Percentiles rank a stretch among this genome's conserved stretches.
Conservation (phyloP, 2,113 vertebrate species). For the Macrotis lagotis region DNA sequence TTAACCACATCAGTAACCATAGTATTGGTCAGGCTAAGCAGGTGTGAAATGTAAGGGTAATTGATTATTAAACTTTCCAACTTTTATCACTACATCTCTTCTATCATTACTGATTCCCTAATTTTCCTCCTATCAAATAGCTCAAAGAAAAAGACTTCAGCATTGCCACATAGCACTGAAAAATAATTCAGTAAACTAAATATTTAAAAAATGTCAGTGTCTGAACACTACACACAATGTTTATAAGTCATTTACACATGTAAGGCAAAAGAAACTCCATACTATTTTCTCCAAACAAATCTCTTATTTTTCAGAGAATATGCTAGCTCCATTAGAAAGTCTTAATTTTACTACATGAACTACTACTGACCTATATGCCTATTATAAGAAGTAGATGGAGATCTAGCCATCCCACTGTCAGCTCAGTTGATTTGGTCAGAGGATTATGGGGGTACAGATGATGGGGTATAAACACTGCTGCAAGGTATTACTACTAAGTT, state of each 20-base stretch:
- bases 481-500: background rate
- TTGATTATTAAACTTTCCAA: background rate
- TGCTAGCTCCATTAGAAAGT: background rate
- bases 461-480: background rate
- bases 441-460: background rate
- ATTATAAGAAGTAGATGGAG: background rate
- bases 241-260: background rate
- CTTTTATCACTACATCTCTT: constrained; percentile 3
- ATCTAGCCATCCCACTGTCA: background rate
- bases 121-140: constrained; percentile 17
- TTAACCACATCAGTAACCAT: background rate
- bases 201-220: background rate
- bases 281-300: background rate
- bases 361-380: background rate
- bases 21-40: background rate
- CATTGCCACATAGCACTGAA: background rate
- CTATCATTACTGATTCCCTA: background rate
- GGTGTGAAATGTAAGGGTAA: background rate
- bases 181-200: background rate
- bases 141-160: background rate
- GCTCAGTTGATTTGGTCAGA: background rate
- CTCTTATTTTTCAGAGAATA: background rate
- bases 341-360: background rate
- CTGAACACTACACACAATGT: background rate
- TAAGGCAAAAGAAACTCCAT: background rate